These are phyloP conservation scores for Siphamia tubifer DNA, from an alignment of 2,113 vertebrate species.

Conservation along the genomic window DNA sequence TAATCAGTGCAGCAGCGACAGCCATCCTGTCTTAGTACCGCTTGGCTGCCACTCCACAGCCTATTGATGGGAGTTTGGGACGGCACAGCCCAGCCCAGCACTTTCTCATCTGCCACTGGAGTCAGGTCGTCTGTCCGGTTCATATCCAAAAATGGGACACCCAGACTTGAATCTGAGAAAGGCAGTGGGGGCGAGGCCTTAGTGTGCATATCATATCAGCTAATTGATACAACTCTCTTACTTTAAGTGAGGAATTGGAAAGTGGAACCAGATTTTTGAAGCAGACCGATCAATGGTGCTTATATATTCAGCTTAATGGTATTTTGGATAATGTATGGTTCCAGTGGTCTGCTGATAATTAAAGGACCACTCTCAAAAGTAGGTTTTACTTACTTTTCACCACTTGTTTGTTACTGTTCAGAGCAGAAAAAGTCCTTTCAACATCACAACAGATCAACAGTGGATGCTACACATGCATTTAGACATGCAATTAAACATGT, in stretches of 20 bases:
- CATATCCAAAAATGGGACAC: slow-evolving; percentile 64
- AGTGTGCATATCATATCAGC: slow-evolving; percentile 81
- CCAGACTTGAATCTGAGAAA: slow-evolving; percentile 75
- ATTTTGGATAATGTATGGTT: slow-evolving; percentile 80
- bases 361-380: too few species aligned
- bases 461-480: too few species aligned
- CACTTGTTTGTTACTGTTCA: too few species aligned
- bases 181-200: slow-evolving; percentile 28
- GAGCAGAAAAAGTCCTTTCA: too few species aligned
- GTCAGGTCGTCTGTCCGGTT: slow-evolving; percentile 85
- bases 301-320: slow-evolving; percentile 83
- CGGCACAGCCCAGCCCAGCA: slow-evolving; percentile 60
- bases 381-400: too few species aligned
- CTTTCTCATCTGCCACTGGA: slow-evolving; percentile 77
- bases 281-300: slow-evolving; percentile 85
- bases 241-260: slow-evolving; percentile 80
- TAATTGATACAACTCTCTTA: slow-evolving; percentile 84
- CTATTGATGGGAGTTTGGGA: slow-evolving; percentile 76
- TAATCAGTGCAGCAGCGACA: slow-evolving; percentile 76
- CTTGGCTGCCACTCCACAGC: slow-evolving; percentile 73
- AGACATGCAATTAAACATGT: too few species aligned
- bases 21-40: slow-evolving; percentile 71
- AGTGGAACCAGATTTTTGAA: slow-evolving; percentile 83
- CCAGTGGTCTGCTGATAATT: slow-evolving; percentile 65
- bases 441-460: too few species aligned